Evolutionary conservation across 92 coral and sea anemone genomes (phyloP).

Genomic region (Epizoanthus stellaris): DNA sequence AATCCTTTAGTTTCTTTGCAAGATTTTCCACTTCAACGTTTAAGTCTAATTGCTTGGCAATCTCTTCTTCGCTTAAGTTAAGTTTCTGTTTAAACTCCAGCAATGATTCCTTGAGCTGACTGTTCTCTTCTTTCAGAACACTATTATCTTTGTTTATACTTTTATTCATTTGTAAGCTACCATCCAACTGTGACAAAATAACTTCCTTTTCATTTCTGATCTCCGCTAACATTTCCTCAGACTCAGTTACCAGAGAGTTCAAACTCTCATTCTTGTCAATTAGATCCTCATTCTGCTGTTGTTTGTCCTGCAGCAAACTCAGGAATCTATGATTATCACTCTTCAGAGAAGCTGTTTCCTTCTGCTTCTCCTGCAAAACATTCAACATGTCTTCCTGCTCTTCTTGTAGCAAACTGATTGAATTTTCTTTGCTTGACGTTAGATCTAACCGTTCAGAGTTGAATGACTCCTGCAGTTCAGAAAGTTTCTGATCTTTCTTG

Average conservation of each 20-base stretch:
- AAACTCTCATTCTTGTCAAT: constrained; percentile 52
- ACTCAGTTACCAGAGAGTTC: constrained; percentile 54
- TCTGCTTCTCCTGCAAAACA: constrained; percentile 77
- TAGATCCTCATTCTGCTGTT: constrained; percentile 65
- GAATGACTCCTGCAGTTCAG: constrained; percentile 86
- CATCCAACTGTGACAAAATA: constrained; percentile 65
- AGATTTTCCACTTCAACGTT: constrained; percentile 75
- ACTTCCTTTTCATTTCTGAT: constrained; percentile 67
- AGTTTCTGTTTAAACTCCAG: constrained; percentile 70
- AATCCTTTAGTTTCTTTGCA: constrained; percentile 52
- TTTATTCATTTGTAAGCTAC: constrained; percentile 57
- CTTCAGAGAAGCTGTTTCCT: constrained; percentile 61
- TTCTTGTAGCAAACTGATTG: constrained; percentile 65
- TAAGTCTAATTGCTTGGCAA: constrained; percentile 54
- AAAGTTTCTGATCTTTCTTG: constrained; percentile 78
- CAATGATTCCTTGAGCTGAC: constrained; percentile 61
- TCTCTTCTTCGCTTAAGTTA: constrained; percentile 53
- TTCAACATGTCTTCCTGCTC: constrained; percentile 74
- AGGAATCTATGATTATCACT: constrained; percentile 69
- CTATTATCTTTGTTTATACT: constrained; percentile 69
- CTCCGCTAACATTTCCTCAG: constrained; percentile 56
- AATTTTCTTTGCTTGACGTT: constrained; percentile 66
- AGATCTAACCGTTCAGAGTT: constrained; percentile 79
- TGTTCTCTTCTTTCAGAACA: constrained; percentile 66
- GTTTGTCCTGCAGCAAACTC: constrained; percentile 72